Base-by-base conservation (phyloP, 2,888 invertebrate genomes). In the Lithodes maja region DNA sequence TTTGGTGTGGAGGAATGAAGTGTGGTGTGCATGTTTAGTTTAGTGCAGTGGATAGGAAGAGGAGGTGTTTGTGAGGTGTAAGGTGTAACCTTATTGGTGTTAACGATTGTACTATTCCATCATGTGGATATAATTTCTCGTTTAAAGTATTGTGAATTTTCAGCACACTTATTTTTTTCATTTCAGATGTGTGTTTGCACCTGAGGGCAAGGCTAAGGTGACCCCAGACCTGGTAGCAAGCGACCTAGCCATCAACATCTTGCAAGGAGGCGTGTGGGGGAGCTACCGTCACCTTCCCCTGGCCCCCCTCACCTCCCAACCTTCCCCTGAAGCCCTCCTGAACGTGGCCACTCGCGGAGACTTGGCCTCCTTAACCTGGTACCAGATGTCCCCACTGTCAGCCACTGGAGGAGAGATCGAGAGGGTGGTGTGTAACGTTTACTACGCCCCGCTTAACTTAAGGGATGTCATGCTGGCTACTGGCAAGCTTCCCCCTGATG, bases 391-490 rank as follows among this genome's bases (percentile, higher is more conserved):
- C 81, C 95, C 96, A 75, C 95, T 95, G 93, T 95, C 96, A 93
- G 95, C 94, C 93, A 94, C 94, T 89, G 94, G n/a, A 33, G 53
- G 2, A 50, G 74, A 79, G 3, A 49, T 52, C 9, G 55, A 53
- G 49, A 53, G 68, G 15, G 12, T 78, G 7, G 94, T 98, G 81
- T 98, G 98, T 94, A 95, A 95, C 92, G 98, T 99, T 15, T 97
- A 98, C 94, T 99, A 97, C 94, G 97, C 98, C 1, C 97, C 99
- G 74, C 95, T 99, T 90, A 99, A 99, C 95, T 99, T 99, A 97
- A 96, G 99, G 92, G 99, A 99, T 94, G 96, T 99, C 92, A 99
- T 99, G 99, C 94, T 99, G 93, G 99, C 99, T 54, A 98, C 98
- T 52, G 99, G 99, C 92, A 99, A 99, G 94, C 95, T 99, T 91